Evolutionary conservation across 2,888 invertebrate species (phyloP).

Genomic region (Kryphioiulus occultus): DNA sequence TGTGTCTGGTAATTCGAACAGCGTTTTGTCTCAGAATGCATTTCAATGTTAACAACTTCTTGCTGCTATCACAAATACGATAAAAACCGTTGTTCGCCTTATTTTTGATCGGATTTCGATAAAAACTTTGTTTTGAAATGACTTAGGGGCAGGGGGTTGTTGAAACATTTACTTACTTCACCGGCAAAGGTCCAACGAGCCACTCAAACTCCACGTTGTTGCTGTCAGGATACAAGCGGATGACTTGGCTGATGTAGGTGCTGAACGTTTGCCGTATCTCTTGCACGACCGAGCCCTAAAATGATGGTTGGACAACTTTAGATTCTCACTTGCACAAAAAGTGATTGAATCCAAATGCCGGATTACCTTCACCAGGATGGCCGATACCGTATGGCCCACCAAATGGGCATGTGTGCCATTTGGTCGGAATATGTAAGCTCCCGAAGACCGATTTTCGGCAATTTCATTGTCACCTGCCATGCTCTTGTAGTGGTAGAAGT

Average conservation of each 20-base stretch:
- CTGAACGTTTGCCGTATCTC: slow-evolving; percentile 77
- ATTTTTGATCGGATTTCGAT: too few species aligned
- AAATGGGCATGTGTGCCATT: slow-evolving; percentile 56
- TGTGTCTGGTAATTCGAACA: too few species aligned
- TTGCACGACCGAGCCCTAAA: slow-evolving; percentile 71
- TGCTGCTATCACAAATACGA: too few species aligned
- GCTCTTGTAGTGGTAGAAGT: slow-evolving; percentile 77
- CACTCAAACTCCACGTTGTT: slow-evolving; percentile 68
- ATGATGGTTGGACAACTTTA: not conserved
- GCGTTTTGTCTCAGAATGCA: too few species aligned
- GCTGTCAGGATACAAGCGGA: slow-evolving; percentile 72
- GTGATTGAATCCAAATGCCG: not conserved
- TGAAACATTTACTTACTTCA: slow-evolving; percentile 56
- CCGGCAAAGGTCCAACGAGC: slow-evolving; percentile 68
- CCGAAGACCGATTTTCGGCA: slow-evolving; percentile 74
- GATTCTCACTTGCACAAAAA: not conserved
- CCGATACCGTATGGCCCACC: not conserved
- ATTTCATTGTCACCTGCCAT: slow-evolving; percentile 72
- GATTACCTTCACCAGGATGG: not conserved
- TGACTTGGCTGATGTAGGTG: slow-evolving; percentile 77
- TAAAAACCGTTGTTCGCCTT: too few species aligned
- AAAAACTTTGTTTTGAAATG: too few species aligned
- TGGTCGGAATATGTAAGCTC: slow-evolving; percentile 66
- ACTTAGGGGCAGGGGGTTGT: too few species aligned
- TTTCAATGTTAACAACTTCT: too few species aligned